Base-by-base conservation (phyloP, 2,888 invertebrate species). In the Eulithis testata region DNA sequence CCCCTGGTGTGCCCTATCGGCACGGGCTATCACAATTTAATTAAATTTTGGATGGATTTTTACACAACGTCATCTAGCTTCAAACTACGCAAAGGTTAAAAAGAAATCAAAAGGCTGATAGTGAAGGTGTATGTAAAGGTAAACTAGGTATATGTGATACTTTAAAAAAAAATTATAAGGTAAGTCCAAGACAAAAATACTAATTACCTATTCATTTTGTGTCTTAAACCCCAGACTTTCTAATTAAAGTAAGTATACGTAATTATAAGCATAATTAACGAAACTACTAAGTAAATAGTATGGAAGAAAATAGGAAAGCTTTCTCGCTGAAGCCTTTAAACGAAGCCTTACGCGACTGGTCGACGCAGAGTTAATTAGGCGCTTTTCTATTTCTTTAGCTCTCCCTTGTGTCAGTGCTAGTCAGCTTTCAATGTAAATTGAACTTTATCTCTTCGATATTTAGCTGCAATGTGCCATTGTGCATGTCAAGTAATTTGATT, bases 321-420 rank as follows among this genome's bases (percentile, higher is more conserved):
- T 31, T 31, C 56, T 60, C 43, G 31, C 47, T 60, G 64, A 64
- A 60, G 60, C 60, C 54, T 57, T 67, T 58, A 62, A 67, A 67
- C 54, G 60, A 67, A 67, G 40, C 67, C 64, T 50, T 67, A 54
- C 37, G 59, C 45, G 54, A 31, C 62, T 59, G 49, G 54, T 52
- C 59, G 64, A 63, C 47, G 54, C 43, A 44, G 61, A 57, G 67
- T 64, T 71, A 67, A 69, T 71, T 65, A 66, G 63, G 63, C 36
- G 55, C 51, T 55, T 49, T 59, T 68, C 47, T 71, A 62, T 69
- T 68, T 63, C 50, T 59, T 62, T 64, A 47, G 45, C 58, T 61
- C 45, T 68, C 50, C 43, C 11, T 40, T 14, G 57, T 45, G 36
- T 37, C 62, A 62, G 57, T 61, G 14, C 27, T 11, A 11, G 11